Evolutionary conservation across 2,888 invertebrate genomes (phyloP), one percentile per base, ranked within the genome.

Genomic region (Megaustenia siamemsis): DNA sequence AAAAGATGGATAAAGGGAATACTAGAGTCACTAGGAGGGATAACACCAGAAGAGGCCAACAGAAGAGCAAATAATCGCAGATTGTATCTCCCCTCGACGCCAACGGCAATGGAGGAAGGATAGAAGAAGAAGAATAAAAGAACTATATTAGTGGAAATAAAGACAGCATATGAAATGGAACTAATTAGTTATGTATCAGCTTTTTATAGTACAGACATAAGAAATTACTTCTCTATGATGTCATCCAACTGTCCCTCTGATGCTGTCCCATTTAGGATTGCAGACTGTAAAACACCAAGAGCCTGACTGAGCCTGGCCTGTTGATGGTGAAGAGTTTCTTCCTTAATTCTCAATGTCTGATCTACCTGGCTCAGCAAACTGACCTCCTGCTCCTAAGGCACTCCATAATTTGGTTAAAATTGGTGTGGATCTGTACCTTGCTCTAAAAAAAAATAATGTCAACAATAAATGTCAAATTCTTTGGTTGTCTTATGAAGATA

Each of bases 341-440:
- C 93, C 87, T 93, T 93, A n/a, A 90, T 89, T 75, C 88, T 89
- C 43, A 91, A 89, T 56, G 93, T 87, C n/a, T 91, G 69, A 80
- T 93, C 93, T 40, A 93, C 92, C 88, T 93, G 93, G 60, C 89
- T 89, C 49, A 93, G 86, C 66, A 93, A 89, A 90, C 91, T 92
- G 28, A 93, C 92, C 86, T 93, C 93, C 18, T 93, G 88, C 90
- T 90, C 63, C 93, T 88, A 79, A 93, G 88, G 10, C 91, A 87
- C 86, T 93, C 92, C 85, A 93, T 86, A 85, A 92, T 91, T 18
- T 92, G 90, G 86, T 92, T 92, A 77, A 93, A 90, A 45, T 88
- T 89, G 8, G 90, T 88, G 83, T 93, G 93, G 82, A 93, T 92
- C 85, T 92, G 89, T 12, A 89, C 89, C 86, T 93, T 93, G 38